A percentile compares a stretch with the other conserved stretches of the same genome.
Conservation (phyloP, 2,797 vertebrate species). For the Micromesistius poutassou region DNA sequence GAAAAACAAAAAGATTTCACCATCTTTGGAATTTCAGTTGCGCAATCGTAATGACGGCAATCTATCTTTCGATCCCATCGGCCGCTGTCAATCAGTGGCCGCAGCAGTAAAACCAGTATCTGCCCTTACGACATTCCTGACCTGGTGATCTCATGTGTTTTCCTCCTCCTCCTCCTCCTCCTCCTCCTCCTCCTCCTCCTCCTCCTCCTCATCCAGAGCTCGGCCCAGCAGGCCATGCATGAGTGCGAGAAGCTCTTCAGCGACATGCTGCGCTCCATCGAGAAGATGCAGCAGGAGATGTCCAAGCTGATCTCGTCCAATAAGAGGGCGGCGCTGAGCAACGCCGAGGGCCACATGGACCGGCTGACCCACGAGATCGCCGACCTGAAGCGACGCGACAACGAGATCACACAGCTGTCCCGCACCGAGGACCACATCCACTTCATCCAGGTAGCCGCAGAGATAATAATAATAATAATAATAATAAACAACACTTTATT, state of each 20-base stretch:
- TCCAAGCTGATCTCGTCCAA: conserved; percentile 76
- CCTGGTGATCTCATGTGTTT: conserved; percentile 16
- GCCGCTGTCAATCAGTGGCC: not conserved
- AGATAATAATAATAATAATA: too few relatives aligned
- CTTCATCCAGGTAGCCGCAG: conserved; percentile 76
- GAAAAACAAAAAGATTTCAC: not conserved
- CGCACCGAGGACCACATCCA: conserved; percentile 82
- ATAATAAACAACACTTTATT: not conserved
- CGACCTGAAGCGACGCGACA: conserved; percentile 77
- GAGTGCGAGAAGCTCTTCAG: conserved; percentile 79
- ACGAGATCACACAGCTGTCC: conserved; percentile 76
- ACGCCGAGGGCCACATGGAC: conserved; percentile 76
- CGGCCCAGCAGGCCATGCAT: conserved; percentile 75
- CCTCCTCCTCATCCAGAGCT: conserved; percentile 56
- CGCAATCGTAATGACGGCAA: conserved; percentile 28
- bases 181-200: conserved; percentile 23
- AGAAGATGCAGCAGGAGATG: conserved; percentile 82
- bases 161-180: conserved; percentile 10
- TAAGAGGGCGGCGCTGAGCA: conserved; percentile 74
- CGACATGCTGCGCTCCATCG: conserved; percentile 79
- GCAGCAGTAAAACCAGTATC: conserved; percentile 30
- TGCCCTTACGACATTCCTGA: conserved; percentile 14
- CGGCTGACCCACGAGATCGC: conserved; percentile 74
- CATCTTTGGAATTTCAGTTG: conserved; percentile 39
- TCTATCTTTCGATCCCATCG: not conserved